Evolutionary conservation across 1,140 invertebrate species (phyloP).

Genomic region (Mactra quadrangularis): DNA sequence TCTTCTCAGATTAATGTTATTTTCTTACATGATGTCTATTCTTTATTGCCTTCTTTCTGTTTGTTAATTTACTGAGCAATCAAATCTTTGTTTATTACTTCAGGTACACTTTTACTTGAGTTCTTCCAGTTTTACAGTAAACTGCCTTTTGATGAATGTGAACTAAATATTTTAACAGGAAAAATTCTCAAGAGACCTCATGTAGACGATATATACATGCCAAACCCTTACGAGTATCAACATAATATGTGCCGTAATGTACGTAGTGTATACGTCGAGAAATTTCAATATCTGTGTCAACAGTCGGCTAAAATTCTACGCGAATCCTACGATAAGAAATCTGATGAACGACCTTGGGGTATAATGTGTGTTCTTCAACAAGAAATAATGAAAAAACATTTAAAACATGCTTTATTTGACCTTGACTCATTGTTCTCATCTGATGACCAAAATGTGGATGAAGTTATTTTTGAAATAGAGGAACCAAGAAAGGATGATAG

Average conservation of each 20-base stretch:
- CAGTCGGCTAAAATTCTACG: too few species aligned
- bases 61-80: not conserved
- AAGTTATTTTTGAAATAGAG: too few species aligned
- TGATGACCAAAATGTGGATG: too few species aligned
- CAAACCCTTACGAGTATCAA: not conserved
- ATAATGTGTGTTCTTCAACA: too few species aligned
- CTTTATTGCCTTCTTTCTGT: not conserved
- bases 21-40: not conserved
- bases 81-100: not conserved
- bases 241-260: conserved; percentile 27
- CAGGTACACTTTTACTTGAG: not conserved
- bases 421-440: too few species aligned
- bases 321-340: too few species aligned
- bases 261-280: too few species aligned
- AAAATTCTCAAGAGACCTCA: conserved; percentile 2
- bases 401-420: too few species aligned
- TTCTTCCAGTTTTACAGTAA: conserved; percentile 30
- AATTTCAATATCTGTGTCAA: too few species aligned
- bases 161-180: not conserved
- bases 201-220: not conserved
- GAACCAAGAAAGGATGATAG: too few species aligned
- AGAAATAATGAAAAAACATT: too few species aligned
- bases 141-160: not conserved
- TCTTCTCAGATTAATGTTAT: not conserved
- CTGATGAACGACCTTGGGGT: too few species aligned